Base-by-base conservation (phyloP, 2,113 vertebrate genomes). In the Noturus placidus region DNA sequence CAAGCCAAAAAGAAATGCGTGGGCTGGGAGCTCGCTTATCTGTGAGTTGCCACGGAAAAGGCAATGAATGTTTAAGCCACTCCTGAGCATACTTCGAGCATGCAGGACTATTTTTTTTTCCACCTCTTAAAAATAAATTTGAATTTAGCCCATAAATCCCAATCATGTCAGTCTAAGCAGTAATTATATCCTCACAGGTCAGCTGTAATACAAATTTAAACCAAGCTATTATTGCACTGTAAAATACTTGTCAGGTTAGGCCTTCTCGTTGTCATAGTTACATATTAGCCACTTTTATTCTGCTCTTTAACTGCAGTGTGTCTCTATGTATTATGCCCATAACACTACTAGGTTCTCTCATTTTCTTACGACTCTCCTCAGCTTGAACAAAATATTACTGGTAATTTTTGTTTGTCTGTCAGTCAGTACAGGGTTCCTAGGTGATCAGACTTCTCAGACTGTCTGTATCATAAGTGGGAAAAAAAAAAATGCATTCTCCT, bases 361-460 rank as follows among this genome's bases (percentile, higher is more conserved):
- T 81, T 80, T 82, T 63, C 83, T 74, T 65, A 82, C 85, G 87
- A 81, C 89, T 91, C 92, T 90, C 92, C 91, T 92, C 92, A 91
- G 88, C 87, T 79, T 83, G 90, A 74, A 80, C 88, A 88, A 89
- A 90, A 89, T 87, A 82, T 87, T 91, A 88, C 91, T 91, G 92
- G 89, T 92, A 82, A 82, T 89, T 92, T 92, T 92, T 82, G 63
- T 89, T 91, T 91, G 89, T 91, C 96, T 97, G 95, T 96, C 95
- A 94, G 96, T 95, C 94, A 92, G 95, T 92, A 93, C 94, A 89
- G 90, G 94, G 88, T 94, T 95, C 96, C 94, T 30, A 94, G 50
- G 56, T 95, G 93, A 96, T 95, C 95, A 92, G 96, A 93, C 87
- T 91, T 93, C 89, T 82, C 33, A 92, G 96, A 93, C 87, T 92